phyloP scores from a whole-genome alignment of 2,888 invertebrate genomes.

The Alcis repandata region DNA sequence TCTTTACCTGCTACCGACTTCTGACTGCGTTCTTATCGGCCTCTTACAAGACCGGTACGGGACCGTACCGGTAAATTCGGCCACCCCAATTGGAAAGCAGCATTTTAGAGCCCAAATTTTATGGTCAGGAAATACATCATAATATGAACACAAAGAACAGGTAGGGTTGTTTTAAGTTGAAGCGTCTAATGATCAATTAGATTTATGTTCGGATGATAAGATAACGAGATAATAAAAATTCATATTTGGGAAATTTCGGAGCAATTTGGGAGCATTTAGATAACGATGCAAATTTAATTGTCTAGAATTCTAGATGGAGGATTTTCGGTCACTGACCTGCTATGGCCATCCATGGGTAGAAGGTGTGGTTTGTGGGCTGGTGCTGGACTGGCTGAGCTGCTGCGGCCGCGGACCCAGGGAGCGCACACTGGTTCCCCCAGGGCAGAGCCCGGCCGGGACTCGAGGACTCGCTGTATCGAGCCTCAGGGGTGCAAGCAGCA shows the following conservation, averaged over 20 bases:
- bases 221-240: conserved; percentile 26
- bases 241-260: conserved; percentile 18
- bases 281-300: conserved; percentile 39
- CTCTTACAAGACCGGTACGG: conserved; percentile 64
- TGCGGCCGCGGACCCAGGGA: conserved; percentile 93
- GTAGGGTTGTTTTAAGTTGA: conserved; percentile 38
- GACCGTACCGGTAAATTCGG: conserved; percentile 39
- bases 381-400: conserved; percentile 95
- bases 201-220: conserved; percentile 31
- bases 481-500: conserved; percentile 96
- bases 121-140: conserved; percentile 37
- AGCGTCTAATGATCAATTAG: conserved; percentile 33
- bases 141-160: conserved; percentile 34
- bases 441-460: conserved; percentile 92
- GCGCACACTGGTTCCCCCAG: conserved; percentile 96
- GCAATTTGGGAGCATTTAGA: conserved; percentile 27
- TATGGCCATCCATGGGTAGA: conserved; percentile 99
- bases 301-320: conserved; percentile 23
- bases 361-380: conserved; percentile 96
- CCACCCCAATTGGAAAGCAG: conserved; percentile 51
- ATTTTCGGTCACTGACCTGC: conserved; percentile 91
- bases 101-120: conserved; percentile 71
- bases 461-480: conserved; percentile 94
- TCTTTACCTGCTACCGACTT: conserved; percentile 64
- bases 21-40: conserved; percentile 68